Evolutionary conservation across 2,113 vertebrate species (phyloP).

Genomic region (Willisornis vidua): DNA sequence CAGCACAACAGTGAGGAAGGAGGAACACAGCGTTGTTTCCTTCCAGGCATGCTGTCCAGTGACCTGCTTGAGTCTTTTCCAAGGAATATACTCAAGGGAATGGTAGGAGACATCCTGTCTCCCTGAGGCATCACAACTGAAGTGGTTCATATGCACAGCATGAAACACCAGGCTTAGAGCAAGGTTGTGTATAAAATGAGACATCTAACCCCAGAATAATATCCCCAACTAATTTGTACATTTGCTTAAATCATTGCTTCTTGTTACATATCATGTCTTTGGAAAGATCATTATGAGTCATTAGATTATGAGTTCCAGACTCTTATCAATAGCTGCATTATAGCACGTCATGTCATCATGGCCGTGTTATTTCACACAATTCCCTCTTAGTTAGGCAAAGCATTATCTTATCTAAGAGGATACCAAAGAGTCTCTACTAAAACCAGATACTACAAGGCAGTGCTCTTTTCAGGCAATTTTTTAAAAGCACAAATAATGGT

Average conservation of each 20-base stretch:
- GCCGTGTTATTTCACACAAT: conserved; percentile 13
- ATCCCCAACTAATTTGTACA: not conserved
- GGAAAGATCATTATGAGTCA: not conserved
- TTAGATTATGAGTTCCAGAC: not conserved
- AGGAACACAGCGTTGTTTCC: not conserved
- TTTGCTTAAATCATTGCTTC: not conserved
- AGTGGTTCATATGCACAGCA: not conserved
- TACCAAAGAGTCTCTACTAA: not conserved
- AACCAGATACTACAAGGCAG: not conserved
- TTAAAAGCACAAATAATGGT: not conserved
- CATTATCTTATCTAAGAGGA: conserved; percentile 25
- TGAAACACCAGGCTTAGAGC: not conserved
- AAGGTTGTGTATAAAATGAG: not conserved
- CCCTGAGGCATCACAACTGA: not conserved
- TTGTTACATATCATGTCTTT: not conserved
- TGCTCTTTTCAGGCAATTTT: not conserved
- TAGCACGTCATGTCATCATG: not conserved
- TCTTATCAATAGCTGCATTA: not conserved
- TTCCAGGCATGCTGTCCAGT: conserved; percentile 8
- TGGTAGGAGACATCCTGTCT: not conserved
- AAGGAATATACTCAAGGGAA: not conserved
- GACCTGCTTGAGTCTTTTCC: conserved; percentile 1
- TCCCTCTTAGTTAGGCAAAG: not conserved
- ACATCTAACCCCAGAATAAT: not conserved
- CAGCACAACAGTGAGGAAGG: not conserved